A percentile compares a stretch with the other conserved stretches of the same genome.
phyloP scores from a whole-genome alignment of 2,888 invertebrate genomes.

The Branchellion lobata region DNA sequence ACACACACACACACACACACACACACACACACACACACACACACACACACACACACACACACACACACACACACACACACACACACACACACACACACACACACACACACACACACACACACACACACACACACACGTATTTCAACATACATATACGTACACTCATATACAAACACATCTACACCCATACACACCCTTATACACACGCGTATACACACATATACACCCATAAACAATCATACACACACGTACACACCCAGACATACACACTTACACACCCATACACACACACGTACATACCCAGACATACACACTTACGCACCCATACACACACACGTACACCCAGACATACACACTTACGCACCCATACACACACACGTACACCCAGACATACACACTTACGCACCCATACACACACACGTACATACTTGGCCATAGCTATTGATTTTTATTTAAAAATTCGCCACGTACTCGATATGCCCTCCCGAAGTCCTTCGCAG shows the following conservation, averaged over 20 bases:
- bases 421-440: not conserved
- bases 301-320: too few relatives aligned
- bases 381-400: not conserved
- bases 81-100: too few relatives aligned
- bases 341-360: too few relatives aligned
- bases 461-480: not conserved
- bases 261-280: conserved; percentile 13
- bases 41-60: conserved; percentile 10
- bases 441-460: conserved; percentile 20
- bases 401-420: not conserved
- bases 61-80: conserved; percentile 14
- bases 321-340: too few relatives aligned
- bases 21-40: conserved; percentile 16
- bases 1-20: conserved; percentile 13
- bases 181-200: not conserved
- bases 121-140: conserved; percentile 12
- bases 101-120: conserved; percentile 20
- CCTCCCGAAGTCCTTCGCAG: not conserved
- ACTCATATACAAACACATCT: not conserved
- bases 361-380: too few relatives aligned
- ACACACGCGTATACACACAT: not conserved
- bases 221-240: not conserved
- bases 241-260: conserved; percentile 15
- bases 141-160: not conserved
- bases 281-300: not conserved